These are phyloP conservation scores for Myoxocephalus aenaeus DNA, from an alignment of 2,797 vertebrate genomes.

Conservation along the genomic window DNA sequence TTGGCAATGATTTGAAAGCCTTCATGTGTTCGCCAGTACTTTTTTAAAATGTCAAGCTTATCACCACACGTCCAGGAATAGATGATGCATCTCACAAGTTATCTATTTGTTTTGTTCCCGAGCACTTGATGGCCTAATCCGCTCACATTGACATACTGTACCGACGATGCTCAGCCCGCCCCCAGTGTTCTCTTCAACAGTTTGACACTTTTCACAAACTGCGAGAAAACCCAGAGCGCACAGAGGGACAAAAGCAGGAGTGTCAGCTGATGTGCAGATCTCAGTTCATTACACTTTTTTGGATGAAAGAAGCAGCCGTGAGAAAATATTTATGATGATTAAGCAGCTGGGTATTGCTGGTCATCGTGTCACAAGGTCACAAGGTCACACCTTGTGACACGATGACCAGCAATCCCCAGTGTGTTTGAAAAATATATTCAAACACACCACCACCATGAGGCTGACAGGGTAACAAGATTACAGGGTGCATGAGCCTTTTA, in stretches of 20 bases:
- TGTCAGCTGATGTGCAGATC: not conserved
- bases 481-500: conserved; percentile 1
- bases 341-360: not conserved
- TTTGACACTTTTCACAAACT: conserved; percentile 35
- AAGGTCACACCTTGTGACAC: too few species aligned
- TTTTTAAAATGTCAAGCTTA: conserved; percentile 42
- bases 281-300: not conserved
- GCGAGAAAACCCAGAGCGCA: not conserved
- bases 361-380: not conserved
- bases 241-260: conserved; percentile 10
- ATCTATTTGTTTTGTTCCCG: conserved; percentile 21
- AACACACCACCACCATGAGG: too few species aligned
- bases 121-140: conserved; percentile 21
- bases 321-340: not conserved
- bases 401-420: too few species aligned
- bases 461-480: too few species aligned
- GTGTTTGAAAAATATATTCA: too few species aligned
- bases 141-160: conserved; percentile 30
- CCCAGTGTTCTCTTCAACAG: conserved; percentile 33
- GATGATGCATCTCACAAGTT: conserved; percentile 42
- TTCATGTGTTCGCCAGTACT: not conserved
- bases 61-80: conserved; percentile 46
- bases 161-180: conserved; percentile 12
- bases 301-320: not conserved
- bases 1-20: conserved; percentile 8